Base-by-base conservation (phyloP, 2,888 invertebrate species). In the Oxyteleia sp. region DNA sequence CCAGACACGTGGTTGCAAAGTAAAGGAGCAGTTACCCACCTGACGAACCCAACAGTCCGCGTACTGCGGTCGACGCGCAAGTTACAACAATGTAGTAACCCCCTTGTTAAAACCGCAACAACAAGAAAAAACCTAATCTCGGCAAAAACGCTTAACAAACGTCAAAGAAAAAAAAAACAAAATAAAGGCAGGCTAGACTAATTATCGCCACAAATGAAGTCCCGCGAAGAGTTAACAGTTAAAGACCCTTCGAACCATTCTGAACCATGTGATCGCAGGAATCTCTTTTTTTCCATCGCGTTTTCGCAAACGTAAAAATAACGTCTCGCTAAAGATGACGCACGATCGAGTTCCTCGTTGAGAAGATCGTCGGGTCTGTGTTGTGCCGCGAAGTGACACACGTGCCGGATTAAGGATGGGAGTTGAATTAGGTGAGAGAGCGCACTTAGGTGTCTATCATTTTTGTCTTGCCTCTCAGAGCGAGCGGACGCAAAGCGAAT, bases 1-100 rank as follows among this genome's bases (percentile, higher is more conserved):
- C 72, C 61, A 41, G 80, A 72, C 80, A 80, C 80, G 80, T 80
- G 80, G 80, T 72, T 53, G 59, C 80, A 80, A 80, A 80, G 72
- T 59, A 66, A 80, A 72, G 79, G 71, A 72, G 64, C 80, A 66
- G 71, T 72, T 66, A 66, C 68, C 66, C 72, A 72, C 72, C 72
- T 68, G 72, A 61, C 71, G 72, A 80, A 72, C 74, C 61, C 74
- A 80, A 84, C 76, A 78, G 80, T 72, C 45, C 76, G 72, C 72
- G 68, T 75, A 68, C 69, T 81, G 55, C 72, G 80, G 63, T 49
- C 63, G 76, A 75, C 84, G 84, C 68, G 71, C 83, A 75, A 57
- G 47, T 80, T 84, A 69, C 68, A 57, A 82, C 61, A 69, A 68
- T 80, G 61, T 74, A n/a, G n/a, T n/a, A 63, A 76, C 49, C 63